Conservation (phyloP, 1,140 invertebrate genomes). For the Lepidurus apus region DNA sequence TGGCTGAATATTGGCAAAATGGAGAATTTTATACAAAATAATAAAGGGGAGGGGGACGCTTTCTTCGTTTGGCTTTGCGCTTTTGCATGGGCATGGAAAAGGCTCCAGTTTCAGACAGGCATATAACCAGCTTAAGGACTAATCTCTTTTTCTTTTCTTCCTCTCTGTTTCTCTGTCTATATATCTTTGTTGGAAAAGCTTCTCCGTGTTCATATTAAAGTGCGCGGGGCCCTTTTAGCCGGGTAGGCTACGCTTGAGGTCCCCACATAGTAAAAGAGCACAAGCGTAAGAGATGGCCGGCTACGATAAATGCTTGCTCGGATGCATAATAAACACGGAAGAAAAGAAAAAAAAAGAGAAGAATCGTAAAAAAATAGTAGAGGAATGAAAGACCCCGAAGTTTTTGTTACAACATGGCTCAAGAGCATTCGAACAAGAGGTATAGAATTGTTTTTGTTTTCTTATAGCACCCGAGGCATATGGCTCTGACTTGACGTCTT, state of each 20-base stretch:
- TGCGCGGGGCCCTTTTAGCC: not conserved
- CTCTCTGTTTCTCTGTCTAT: not conserved
- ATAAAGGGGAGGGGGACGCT: no score
- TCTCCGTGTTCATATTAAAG: not conserved
- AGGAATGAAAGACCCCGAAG: no score
- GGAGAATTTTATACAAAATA: not conserved
- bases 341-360: not conserved
- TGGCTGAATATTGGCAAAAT: slow-evolving; percentile 16
- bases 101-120: not conserved
- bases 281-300: not conserved
- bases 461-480: not conserved
- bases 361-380: no score
- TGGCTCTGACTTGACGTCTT: slow-evolving; percentile 9
- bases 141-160: not conserved
- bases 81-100: not conserved
- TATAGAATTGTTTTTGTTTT: not conserved
- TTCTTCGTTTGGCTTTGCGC: no score
- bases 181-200: no score
- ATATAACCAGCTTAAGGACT: slow-evolving; percentile 7
- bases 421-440: not conserved
- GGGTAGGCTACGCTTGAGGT: not conserved
- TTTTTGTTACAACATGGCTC: not conserved
- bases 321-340: not conserved
- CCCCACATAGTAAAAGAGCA: not conserved
- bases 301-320: not conserved